Evolutionary conservation across 2,888 invertebrate genomes (phyloP), one percentile per base, ranked within the genome.

Genomic region (Nesidiocoris tenuis): DNA sequence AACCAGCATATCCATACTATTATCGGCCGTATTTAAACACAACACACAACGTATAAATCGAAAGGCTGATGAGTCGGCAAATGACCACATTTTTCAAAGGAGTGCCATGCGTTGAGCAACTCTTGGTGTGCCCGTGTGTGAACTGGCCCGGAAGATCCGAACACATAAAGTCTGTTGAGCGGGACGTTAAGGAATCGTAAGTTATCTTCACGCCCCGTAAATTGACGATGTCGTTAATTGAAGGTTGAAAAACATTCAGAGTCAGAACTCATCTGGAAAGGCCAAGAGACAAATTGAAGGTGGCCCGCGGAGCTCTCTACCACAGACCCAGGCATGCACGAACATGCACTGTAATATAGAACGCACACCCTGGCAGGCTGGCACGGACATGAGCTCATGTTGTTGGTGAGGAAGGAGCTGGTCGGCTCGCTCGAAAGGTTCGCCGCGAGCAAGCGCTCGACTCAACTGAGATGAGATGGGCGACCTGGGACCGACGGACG

Each of bases 241-340:
- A 67, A 56, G 67, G 56, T 22, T 67, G 67, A 67, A 67, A 67
- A 67, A 67, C 67, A 56, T 56, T 56, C 56, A 54, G 56, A 56
- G 55, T 55, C 67, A 56, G 56, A 67, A 55, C 67, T 67, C 67
- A 67, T 67, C 18, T 55, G 55, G 55, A 55, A 54, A 56, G 39
- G 54, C 67, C 22, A 59, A 59, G 61, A 70, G 70, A 70, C 70
- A 70, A 70, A 70, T 70, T 70, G 70, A 24, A 70, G 70, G 70
- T 70, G 24, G 57, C 70, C 23, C 70, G 55, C 55, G 70, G n/a
- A 59, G 59, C 59, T 18, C 17, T 39, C 12, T n/a, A 3, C 12
- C 39, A 12, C 12, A 39, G 5, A 39, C 39, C 3, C 12, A 39
- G 39, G 39, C 39, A 39, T 39, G n/a, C 39, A 39, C 3, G 39